Conservation (phyloP, 2,888 invertebrate species). For the Habrosyne pyritoides region DNA sequence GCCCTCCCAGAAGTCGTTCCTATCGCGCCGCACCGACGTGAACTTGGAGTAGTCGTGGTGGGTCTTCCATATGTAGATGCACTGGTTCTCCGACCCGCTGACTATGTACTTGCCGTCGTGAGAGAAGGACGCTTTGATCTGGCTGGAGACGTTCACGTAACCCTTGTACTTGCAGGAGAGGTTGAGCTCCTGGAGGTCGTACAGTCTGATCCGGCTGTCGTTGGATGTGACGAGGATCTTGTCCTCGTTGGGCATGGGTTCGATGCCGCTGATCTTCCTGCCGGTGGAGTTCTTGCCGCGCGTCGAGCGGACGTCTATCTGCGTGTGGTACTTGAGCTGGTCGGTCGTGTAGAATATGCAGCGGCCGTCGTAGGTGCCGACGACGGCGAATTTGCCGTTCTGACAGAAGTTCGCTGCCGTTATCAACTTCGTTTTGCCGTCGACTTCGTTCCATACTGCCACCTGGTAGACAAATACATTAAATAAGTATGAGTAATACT, state of each 20-base stretch:
- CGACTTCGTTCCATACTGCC: slow-evolving; percentile 98
- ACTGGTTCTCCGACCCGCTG: slow-evolving; percentile 98
- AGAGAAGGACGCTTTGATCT: slow-evolving; percentile 98
- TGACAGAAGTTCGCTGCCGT: slow-evolving; percentile 99
- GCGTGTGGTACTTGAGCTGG: slow-evolving; percentile 98
- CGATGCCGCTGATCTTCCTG: slow-evolving; percentile 98
- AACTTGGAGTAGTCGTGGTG: slow-evolving; percentile 98
- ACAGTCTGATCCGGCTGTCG: slow-evolving; percentile 97
- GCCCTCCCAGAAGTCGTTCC: slow-evolving; percentile 99
- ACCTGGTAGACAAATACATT: slow-evolving; percentile 79
- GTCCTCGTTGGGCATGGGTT: slow-evolving; percentile 97
- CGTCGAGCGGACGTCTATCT: slow-evolving; percentile 97
- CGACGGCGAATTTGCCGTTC: slow-evolving; percentile 98
- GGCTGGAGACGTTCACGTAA: slow-evolving; percentile 96
- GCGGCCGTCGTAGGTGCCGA: slow-evolving; percentile 98
- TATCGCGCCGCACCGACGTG: slow-evolving; percentile 94
- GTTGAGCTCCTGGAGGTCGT: slow-evolving; percentile 97
- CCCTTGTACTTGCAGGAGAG: slow-evolving; percentile 97
- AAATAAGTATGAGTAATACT: no score
- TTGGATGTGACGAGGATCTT: slow-evolving; percentile 98
- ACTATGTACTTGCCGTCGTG: slow-evolving; percentile 99
- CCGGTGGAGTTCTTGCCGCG: slow-evolving; percentile 98
- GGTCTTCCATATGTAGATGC: slow-evolving; percentile 99
- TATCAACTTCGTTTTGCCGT: slow-evolving; percentile 96
- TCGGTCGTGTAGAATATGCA: slow-evolving; percentile 99